These are phyloP conservation scores for Siniperca obscura DNA, from an alignment of 2,797 vertebrate species.

Conservation along the genomic window DNA sequence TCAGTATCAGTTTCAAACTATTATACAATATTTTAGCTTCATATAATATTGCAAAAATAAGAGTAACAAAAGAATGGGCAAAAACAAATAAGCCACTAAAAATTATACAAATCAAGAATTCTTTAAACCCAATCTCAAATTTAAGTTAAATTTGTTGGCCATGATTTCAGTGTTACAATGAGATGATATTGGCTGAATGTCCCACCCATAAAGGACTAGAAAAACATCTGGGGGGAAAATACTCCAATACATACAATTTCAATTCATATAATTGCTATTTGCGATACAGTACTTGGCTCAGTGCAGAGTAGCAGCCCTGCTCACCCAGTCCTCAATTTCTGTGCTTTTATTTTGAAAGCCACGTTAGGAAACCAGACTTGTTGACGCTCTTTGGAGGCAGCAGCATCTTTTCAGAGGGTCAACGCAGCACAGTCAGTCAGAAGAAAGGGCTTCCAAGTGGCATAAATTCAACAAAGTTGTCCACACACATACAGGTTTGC, in stretches of 20 bases:
- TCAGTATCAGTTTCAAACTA: neutral
- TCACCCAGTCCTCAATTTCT: neutral
- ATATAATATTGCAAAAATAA: neutral
- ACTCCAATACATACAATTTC: no score
- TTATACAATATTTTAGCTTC: neutral
- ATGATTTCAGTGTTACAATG: neutral
- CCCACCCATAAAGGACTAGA: neutral
- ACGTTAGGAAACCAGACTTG: neutral
- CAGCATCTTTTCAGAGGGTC: neutral
- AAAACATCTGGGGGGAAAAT: neutral
- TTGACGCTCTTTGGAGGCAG: neutral
- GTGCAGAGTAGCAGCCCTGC: neutral
- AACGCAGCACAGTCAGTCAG: neutral
- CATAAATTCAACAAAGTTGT: neutral
- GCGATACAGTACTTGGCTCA: neutral
- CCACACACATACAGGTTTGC: neutral
- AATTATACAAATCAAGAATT: neutral
- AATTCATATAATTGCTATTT: neutral
- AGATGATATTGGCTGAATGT: neutral
- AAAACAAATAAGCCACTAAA: neutral
- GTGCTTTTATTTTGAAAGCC: constrained; percentile 62
- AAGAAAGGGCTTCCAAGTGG: neutral
- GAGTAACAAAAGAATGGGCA: neutral
- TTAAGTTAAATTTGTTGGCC: neutral
- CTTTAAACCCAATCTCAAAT: neutral